Evolutionary conservation across 2,797 vertebrate genomes (phyloP), one percentile per base, ranked within the genome.

Genomic region (Diceros bicornis): DNA sequence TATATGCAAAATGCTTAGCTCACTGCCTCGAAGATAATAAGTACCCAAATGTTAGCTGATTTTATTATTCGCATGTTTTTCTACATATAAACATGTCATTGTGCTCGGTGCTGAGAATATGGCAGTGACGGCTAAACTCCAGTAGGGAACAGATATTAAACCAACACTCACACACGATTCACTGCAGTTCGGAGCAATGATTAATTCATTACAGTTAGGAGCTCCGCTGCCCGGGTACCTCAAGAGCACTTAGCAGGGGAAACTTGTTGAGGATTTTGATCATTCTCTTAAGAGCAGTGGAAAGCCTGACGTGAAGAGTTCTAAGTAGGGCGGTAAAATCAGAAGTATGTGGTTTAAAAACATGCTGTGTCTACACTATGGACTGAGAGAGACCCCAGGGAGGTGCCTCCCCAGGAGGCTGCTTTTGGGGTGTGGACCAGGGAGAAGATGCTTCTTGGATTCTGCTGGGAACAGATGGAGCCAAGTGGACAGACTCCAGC

Each of bases 81-180:
- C 93, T 69, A 8, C 66, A 2, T 25, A 61, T 57, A 69, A 90
- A 92, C 95, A 57, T 41, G 88, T 72, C 92, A 16, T 57, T n/a
- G 59, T 12, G 34, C 77, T 61, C 8, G 17, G 71, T 41, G 62
- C 87, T 50, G 66, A 47, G 84, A 64, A n/a, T 4, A 29, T 17
- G 6, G 79, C 87, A 23, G 66, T 66, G 90, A 77, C 37, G 50
- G 75, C 89, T 34, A 32, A 34, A 34, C 61, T 55, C 90, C 88
- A 50, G 41, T 3, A 11, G 92, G 87, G 94, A 82, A 41, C 11
- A 20, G 75, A 62, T 69, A 32, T 81, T 79, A 59, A 61, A 47
- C 27, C 83, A 34, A 47, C 92, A 79, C 87, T 82, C 75, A 57
- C 77, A 13, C 20, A 18, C 83, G 92, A 92, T 86, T 90, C 62